These are phyloP conservation scores for Lasioglossum oenotherae DNA, from an alignment of 2,888 invertebrate species.

Conservation along the genomic window DNA sequence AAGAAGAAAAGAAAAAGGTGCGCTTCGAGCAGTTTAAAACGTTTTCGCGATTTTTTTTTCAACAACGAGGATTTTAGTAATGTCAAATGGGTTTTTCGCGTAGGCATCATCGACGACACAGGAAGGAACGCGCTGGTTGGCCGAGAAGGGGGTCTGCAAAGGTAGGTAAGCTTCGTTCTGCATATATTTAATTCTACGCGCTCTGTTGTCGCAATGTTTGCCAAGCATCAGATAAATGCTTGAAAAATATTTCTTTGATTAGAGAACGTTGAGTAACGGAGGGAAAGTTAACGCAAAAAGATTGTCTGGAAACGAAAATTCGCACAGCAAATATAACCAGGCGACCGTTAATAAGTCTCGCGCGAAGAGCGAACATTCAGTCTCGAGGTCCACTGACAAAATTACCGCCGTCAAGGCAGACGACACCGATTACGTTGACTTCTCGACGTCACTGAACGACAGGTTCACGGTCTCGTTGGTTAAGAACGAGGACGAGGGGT, in stretches of 20 bases:
- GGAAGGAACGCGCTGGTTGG: slow-evolving; percentile 12
- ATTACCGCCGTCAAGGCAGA: slow-evolving; percentile 31
- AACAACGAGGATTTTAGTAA: background rate
- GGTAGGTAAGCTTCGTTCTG: slow-evolving; percentile 65
- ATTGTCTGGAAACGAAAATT: slow-evolving; percentile 6
- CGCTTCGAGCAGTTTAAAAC: background rate
- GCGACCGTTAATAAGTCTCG: background rate
- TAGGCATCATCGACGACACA: slow-evolving; percentile 32
- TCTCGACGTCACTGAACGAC: slow-evolving; percentile 8
- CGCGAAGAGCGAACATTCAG: background rate
- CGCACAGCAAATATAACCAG: slow-evolving; percentile 7
- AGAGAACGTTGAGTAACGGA: slow-evolving; percentile 37
- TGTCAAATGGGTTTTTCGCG: background rate
- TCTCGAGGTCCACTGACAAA: background rate
- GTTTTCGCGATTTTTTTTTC: background rate
- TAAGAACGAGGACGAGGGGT: background rate
- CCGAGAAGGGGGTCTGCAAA: slow-evolving; percentile 45
- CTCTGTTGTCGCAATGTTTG: background rate
- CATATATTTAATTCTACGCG: background rate
- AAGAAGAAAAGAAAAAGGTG: slow-evolving; percentile 61
- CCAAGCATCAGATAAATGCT: slow-evolving; percentile 36
- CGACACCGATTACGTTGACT: slow-evolving; percentile 45
- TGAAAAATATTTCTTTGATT: slow-evolving; percentile 26
- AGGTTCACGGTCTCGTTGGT: background rate
- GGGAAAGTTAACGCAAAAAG: background rate